These are phyloP conservation scores for Cyphomyrmex costatus DNA, from an alignment of 1,140 invertebrate genomes.

Conservation along the genomic window DNA sequence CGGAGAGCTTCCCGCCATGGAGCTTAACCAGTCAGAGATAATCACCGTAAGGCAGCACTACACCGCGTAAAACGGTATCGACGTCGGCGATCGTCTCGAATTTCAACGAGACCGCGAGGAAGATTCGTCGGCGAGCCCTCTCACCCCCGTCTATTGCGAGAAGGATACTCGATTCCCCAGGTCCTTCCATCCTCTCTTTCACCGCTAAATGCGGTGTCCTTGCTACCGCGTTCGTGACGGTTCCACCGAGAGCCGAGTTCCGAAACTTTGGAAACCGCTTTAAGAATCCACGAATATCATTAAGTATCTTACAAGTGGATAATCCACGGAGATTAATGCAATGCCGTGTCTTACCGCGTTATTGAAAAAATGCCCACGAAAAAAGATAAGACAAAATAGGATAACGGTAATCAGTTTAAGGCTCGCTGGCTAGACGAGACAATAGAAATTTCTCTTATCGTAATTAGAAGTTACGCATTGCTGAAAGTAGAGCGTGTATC, in stretches of 20 bases:
- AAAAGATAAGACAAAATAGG: background rate
- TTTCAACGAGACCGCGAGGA: slow-evolving; percentile 78
- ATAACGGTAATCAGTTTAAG: slow-evolving; percentile 10
- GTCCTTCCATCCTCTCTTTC: background rate
- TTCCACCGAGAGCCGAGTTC: background rate
- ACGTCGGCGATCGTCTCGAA: slow-evolving; percentile 78
- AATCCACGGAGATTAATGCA: slow-evolving; percentile 50
- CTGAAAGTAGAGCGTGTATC: background rate
- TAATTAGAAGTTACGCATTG: slow-evolving; percentile 7
- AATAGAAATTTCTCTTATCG: slow-evolving; percentile 19
- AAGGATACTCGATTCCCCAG: background rate
- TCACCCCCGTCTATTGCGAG: background rate
- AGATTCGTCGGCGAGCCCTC: slow-evolving; percentile 66
- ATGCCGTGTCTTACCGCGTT: background rate
- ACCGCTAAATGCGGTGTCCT: slow-evolving; percentile 11
- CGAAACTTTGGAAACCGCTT: slow-evolving; percentile 12
- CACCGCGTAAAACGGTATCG: slow-evolving; percentile 80
- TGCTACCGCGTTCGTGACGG: background rate
- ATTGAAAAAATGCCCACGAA: slow-evolving; percentile 24
- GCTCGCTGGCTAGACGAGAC: slow-evolving; percentile 18
- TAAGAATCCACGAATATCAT: slow-evolving; percentile 49
- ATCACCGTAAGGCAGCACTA: slow-evolving; percentile 82
- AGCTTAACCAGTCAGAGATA: slow-evolving; percentile 84
- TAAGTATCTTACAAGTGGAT: slow-evolving; percentile 40
- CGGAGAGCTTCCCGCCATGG: slow-evolving; percentile 78